Evolutionary conservation across 2,113 vertebrate species (phyloP), one percentile per base, ranked within the genome.

Genomic region (Melospiza melodia): DNA sequence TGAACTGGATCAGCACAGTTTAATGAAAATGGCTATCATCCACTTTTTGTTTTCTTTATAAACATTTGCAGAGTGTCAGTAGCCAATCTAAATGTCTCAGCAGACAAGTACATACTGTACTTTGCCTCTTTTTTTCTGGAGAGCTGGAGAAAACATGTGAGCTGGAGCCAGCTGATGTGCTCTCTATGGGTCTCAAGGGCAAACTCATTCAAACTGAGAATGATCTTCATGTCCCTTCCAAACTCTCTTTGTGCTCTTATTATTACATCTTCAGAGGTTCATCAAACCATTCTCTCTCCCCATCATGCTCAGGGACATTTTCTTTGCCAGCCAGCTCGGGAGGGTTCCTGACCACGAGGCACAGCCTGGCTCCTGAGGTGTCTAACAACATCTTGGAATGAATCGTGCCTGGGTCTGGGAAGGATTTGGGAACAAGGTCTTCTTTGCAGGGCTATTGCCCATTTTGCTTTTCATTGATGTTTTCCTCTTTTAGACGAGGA

Each of bases 1-100:
- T 97, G 95, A 96, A 97, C 93, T 69, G 48, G 93, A 97, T 98
- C 97, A 97, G 95, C 94, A 95, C 30, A 51, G 96, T 97, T 97
- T 98, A 98, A 98, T 97, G 97, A 98, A 98, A 98, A 97, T 97
- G 97, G 97, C 98, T 93, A 97, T 97, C 93, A 97, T 98, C 97
- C 98, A 98, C 94, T 94, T 97, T 96, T 98, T 98, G 97, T 98
- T 98, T 98, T 97, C 98, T 98, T 98, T 98, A 98, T 98, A 98
- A 98, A 98, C 97, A 98, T 97, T 98, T 90, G 81, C 90, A 96
- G 97, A 96, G 94, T 97, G 95, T 98, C 97, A 93, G 97, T 98
- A 98, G 98, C 98, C 98, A 98, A 98, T 97, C 97, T 98, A 98
- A 98, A 98, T 98, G 97, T 98, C 97, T 97, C 97, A 95, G 86